Conservation (phyloP, 1,140 invertebrate genomes). For the Phthorimaea operculella region DNA sequence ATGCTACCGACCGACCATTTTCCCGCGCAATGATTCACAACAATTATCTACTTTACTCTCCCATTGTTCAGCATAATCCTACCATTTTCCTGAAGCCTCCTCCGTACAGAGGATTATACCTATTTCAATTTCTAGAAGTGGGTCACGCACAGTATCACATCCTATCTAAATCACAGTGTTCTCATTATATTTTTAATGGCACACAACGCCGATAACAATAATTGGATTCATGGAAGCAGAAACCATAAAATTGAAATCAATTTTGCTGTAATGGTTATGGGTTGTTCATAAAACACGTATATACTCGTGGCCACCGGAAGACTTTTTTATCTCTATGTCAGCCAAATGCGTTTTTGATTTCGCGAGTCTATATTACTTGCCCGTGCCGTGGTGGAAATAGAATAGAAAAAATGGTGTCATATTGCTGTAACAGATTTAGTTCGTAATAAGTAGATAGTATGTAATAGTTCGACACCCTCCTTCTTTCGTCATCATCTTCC, state of each 20-base stretch:
- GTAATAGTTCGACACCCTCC: too few relatives aligned
- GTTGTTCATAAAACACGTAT: conserved; percentile 57
- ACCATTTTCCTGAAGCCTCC: neutral
- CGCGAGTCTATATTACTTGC: neutral
- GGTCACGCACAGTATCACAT: neutral
- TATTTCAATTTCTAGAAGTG: neutral
- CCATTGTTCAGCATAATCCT: neutral
- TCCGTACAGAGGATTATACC: neutral
- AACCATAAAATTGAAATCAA: conserved; percentile 67
- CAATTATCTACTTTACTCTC: too few relatives aligned
- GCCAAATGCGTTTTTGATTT: conserved; percentile 7
- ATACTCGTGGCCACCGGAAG: conserved; percentile 42
- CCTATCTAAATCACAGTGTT: conserved; percentile 13
- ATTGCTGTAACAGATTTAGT: too few relatives aligned
- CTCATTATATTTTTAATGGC: conserved; percentile 62
- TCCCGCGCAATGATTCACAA: too few relatives aligned
- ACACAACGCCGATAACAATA: conserved; percentile 61
- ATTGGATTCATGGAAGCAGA: conserved; percentile 64
- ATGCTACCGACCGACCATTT: too few relatives aligned
- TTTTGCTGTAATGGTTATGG: conserved; percentile 62
- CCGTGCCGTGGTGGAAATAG: neutral
- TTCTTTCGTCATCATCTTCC: too few relatives aligned
- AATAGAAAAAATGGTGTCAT: too few relatives aligned
- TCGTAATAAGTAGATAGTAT: too few relatives aligned
- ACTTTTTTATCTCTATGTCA: conserved; percentile 46